phyloP scores from a whole-genome alignment of 1,140 invertebrate species.

The Phortica variegata region DNA sequence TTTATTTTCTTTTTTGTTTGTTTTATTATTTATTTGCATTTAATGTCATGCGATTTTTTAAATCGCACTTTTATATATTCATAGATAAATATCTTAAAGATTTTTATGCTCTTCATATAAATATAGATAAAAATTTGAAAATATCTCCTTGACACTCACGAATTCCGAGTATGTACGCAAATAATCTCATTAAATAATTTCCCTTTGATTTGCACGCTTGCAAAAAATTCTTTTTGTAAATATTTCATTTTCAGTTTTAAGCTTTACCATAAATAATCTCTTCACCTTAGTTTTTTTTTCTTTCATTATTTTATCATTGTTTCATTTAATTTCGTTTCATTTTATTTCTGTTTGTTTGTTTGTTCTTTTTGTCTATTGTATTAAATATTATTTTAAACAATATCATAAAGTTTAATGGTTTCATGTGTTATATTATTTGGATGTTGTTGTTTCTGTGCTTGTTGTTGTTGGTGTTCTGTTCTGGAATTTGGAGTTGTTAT shows the following conservation, averaged over 20 bases:
- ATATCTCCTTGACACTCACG: constrained; percentile 23
- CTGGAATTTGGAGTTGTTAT: constrained; percentile 21
- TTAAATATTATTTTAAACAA: constrained; percentile 15
- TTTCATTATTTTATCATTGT: constrained; percentile 17
- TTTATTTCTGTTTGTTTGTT: constrained; percentile 27
- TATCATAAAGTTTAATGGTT: too few relatives aligned
- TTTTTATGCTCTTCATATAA: constrained; percentile 37
- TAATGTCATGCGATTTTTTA: constrained; percentile 25
- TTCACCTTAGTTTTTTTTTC: constrained; percentile 32
- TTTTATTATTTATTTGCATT: constrained; percentile 21
- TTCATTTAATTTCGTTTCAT: constrained; percentile 38
- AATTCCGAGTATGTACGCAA: neutral
- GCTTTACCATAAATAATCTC: constrained; percentile 37
- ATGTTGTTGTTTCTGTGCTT: constrained; percentile 9
- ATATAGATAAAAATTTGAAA: constrained; percentile 27
- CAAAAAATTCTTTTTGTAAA: constrained; percentile 34
- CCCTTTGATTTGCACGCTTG: neutral
- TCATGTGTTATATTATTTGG: constrained; percentile 4
- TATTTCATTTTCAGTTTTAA: constrained; percentile 28
- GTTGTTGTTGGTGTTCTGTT: constrained; percentile 26
- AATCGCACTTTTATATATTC: constrained; percentile 4
- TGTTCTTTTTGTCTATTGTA: constrained; percentile 36
- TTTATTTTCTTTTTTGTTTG: constrained; percentile 28
- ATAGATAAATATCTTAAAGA: constrained; percentile 34
- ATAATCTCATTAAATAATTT: neutral